Evolutionary conservation across 2,797 vertebrate species (phyloP), one percentile per base, ranked within the genome.

Genomic region (Megaceryle alcyon): DNA sequence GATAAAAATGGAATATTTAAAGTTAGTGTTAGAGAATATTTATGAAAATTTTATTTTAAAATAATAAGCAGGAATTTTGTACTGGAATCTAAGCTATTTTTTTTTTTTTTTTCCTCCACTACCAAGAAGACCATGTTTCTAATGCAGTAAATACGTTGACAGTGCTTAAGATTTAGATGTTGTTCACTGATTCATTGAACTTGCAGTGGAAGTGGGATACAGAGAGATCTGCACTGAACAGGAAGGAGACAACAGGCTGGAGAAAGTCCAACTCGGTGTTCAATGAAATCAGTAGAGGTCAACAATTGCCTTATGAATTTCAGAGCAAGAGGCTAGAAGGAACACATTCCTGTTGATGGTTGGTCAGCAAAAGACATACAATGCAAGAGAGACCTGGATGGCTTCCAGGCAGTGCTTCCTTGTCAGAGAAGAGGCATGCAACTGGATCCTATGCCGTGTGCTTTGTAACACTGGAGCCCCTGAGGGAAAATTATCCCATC

Each of bases 391-490:
- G 17, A 70, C 14, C 25, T 61, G 29, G 53, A 14, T 19, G 43
- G 56, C 56, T 78, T 69, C 60, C 64, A 59, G 64, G 23, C 21
- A 49, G 44, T 8, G 13, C 29, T 57, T 65, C 29, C 59, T 72
- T n/a, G 46, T 7, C 3, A 7, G 39, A 86, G 19, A 56, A 35
- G 0, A 4, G 6, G 46, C 28, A 7, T 7, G 26, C 69, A 82
- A 79, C 9, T 22, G 51, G 16, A 53, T 66, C 23, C 29, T 23
- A 18, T 3, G 21, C 10, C 7, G 0, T 0, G 1, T 57, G 37
- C 31, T 49, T 63, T 66, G 17, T 6, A 65, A 60, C 18, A 22
- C 29, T 46, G 59, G 63, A 61, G 37, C 6, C 26, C 16, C 22
- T 16, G 31, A 37, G 14, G 49, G 28, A 69, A 69, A 69, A 61